Base-by-base conservation (phyloP, 2,888 invertebrate species). In the Portevinia maculata region DNA sequence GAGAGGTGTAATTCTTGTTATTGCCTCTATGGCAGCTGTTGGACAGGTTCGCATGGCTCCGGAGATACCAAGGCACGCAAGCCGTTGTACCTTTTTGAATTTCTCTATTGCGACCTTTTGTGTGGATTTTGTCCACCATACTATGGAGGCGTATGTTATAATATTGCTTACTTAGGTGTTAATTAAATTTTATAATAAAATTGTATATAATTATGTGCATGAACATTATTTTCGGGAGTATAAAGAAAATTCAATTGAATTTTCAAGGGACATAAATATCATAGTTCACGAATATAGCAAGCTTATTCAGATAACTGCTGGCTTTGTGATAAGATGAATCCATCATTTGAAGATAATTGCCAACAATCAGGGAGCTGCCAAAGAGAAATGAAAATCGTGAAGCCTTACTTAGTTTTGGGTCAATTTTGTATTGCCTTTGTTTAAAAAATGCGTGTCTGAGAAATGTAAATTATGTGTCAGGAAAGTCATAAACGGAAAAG, bases 291-390 rank as follows among this genome's bases (percentile, higher is more conserved):
- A 41, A 57, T 28, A 46, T 24, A 39, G 39, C 19, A 19, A 13
- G 15, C 52, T 41, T 21, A 5, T 30, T 21, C 9, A 1, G 5
- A 13, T 24, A n/a, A 19, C 32, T 41, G n/a, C 57, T n/a, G 41
- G 3, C 41, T 30, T 11, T 55, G 44, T 15, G 19, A 21, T 17
- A 32, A 34, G 17, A 32, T 19, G 28, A 73, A 55, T 53, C 37
- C 46, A 30, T 53, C 64, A 48, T 48, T 37, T 46, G 32, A 37
- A 55, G 37, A 37, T 46, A 55, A 64, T 46, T 73, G 28, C 44
- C 46, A 48, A 30, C 44, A 55, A 70, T 70, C 28, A 37, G 34
- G 39, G 19, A 8, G 15, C 8, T 15, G 15, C 8, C 9, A 11
- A 44, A 13, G n/a, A 13, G 6, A 1, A n/a, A n/a, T n/a, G 1